Evolutionary conservation across 2,888 invertebrate species (phyloP).

Genomic region (Drosophila ezoana): DNA sequence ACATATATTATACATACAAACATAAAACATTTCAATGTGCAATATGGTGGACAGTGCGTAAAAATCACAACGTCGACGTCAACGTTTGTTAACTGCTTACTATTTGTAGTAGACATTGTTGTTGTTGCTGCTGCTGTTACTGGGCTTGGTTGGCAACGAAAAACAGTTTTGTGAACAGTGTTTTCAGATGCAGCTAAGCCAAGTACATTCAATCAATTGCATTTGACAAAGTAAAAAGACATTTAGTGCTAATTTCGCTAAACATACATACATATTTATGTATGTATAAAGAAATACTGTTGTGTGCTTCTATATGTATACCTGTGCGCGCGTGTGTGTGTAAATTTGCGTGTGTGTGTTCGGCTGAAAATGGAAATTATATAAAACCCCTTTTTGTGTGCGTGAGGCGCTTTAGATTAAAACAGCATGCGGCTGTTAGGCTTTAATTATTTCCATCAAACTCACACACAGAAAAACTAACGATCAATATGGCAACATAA

Average conservation of each 20-base stretch:
- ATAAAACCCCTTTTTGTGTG: slow-evolving; percentile 65
- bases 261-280: slow-evolving; percentile 40
- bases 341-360: slow-evolving; percentile 36
- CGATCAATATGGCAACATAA: slow-evolving; percentile 54
- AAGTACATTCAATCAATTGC: slow-evolving; percentile 41
- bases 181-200: slow-evolving; percentile 35
- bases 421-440: slow-evolving; percentile 44
- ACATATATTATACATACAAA: slow-evolving; percentile 34
- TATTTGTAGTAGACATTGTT: slow-evolving; percentile 24
- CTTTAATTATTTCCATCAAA: slow-evolving; percentile 38
- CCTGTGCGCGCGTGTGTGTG: slow-evolving; percentile 35
- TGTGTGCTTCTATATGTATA: slow-evolving; percentile 46
- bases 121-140: slow-evolving; percentile 26
- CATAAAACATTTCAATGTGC: slow-evolving; percentile 65
- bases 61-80: slow-evolving; percentile 56
- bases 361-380: slow-evolving; percentile 77
- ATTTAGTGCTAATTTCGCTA: slow-evolving; percentile 55
- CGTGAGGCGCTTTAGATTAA: slow-evolving; percentile 53
- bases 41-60: slow-evolving; percentile 76
- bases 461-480: slow-evolving; percentile 8
- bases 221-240: slow-evolving; percentile 47
- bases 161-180: slow-evolving; percentile 22
- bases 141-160: slow-evolving; percentile 48
- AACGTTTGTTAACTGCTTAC: slow-evolving; percentile 36
- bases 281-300: slow-evolving; percentile 52